A percentile compares a stretch with the other conserved stretches of the same genome.
Conservation (phyloP, 1,140 invertebrate genomes). For the Marisa cornuarietis region DNA sequence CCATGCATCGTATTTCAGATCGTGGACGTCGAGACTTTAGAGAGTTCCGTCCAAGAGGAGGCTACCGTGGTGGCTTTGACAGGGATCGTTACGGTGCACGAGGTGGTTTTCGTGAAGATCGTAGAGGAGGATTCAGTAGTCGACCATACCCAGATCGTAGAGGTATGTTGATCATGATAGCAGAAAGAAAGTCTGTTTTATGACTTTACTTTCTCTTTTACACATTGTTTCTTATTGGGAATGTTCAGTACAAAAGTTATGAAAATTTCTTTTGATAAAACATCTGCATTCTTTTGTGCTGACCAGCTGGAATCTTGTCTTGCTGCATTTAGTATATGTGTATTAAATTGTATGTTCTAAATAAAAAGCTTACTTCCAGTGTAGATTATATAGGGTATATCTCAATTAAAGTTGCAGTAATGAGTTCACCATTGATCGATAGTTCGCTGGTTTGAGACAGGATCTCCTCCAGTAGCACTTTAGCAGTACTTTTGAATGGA, state of each 20-base stretch:
- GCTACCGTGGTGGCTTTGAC: conserved; percentile 25
- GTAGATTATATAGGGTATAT: too few relatives aligned
- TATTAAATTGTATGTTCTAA: not conserved
- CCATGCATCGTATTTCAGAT: not conserved
- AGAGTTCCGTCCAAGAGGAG: conserved; percentile 17
- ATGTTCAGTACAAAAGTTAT: too few relatives aligned
- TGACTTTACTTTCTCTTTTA: too few relatives aligned
- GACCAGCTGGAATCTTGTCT: too few relatives aligned
- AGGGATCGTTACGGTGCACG: conserved; percentile 26
- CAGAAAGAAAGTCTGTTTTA: too few relatives aligned
- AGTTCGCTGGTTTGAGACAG: not conserved
- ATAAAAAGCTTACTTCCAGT: not conserved
- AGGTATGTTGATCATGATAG: not conserved
- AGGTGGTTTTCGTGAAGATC: conserved; percentile 3
- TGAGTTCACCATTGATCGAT: not conserved
- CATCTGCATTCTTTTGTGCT: not conserved
- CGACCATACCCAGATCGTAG: not conserved
- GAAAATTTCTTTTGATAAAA: too few relatives aligned
- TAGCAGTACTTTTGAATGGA: not conserved
- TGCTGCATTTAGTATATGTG: not conserved
- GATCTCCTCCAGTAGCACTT: not conserved
- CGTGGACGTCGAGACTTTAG: conserved; percentile 19
- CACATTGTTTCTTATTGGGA: too few relatives aligned
- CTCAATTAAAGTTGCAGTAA: too few relatives aligned
- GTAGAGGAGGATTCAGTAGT: not conserved